A percentile compares a stretch with the other conserved stretches of the same genome.
phyloP scores from a whole-genome alignment of 2,797 vertebrate genomes.

The Myripristis jacobus region DNA sequence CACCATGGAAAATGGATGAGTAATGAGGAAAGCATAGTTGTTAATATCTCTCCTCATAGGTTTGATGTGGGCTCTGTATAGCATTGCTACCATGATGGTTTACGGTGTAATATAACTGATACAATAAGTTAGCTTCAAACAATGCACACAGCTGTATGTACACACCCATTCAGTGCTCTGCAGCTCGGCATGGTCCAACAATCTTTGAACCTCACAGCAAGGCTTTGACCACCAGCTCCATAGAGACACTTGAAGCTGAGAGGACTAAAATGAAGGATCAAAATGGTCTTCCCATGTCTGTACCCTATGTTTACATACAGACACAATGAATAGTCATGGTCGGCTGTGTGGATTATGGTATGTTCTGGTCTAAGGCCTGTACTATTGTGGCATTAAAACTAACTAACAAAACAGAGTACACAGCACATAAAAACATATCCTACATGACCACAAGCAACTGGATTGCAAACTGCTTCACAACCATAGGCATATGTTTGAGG shows the following conservation, averaged over 20 bases:
- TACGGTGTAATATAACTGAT: background rate
- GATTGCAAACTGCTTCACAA: constrained; percentile 27
- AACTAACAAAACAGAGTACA: constrained; percentile 19
- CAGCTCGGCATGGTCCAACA: background rate
- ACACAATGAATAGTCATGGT: background rate
- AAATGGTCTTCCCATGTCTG: background rate
- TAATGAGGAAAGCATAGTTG: background rate
- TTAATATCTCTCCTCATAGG: background rate
- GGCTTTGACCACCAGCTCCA: background rate
- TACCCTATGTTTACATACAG: background rate
- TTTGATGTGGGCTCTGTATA: background rate
- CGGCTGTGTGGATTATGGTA: constrained; percentile 13
- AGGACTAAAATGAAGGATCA: background rate
- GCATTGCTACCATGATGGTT: background rate
- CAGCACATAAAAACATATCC: constrained; percentile 21
- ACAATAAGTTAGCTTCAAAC: background rate
- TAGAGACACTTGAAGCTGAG: constrained; percentile 1
- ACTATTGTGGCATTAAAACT: background rate
- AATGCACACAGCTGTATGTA: background rate
- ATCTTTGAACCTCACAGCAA: background rate
- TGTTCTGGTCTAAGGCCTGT: background rate
- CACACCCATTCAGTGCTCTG: background rate
- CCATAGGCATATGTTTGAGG: constrained; percentile 6
- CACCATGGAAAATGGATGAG: constrained; percentile 6
- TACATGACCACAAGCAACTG: constrained; percentile 21